A percentile compares a stretch with the other conserved stretches of the same genome.
Evolutionary conservation across 2,888 invertebrate species (phyloP).

Genomic region (Polylopha cassiicola): DNA sequence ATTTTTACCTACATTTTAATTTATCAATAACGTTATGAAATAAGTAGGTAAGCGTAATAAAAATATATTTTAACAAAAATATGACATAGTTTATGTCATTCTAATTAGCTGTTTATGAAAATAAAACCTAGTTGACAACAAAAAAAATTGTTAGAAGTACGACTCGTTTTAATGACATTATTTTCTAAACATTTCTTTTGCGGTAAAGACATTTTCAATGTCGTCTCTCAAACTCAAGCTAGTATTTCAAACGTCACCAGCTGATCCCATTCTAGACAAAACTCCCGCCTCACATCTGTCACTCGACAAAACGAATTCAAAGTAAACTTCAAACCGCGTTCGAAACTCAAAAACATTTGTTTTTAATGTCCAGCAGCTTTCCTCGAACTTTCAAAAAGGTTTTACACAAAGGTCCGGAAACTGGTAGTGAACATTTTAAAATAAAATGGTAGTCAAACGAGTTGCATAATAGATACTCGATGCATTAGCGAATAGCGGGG

Average conservation of each 20-base stretch:
- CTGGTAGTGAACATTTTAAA: slow-evolving; percentile 33
- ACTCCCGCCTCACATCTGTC: slow-evolving; percentile 18
- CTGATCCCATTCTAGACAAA: neutral
- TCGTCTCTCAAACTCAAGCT: neutral
- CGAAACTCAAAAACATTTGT: slow-evolving; percentile 14
- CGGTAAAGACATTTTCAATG: no score
- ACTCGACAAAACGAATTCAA: slow-evolving; percentile 13
- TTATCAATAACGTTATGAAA: no score
- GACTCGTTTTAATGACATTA: no score
- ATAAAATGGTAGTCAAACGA: no score
- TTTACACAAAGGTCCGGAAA: slow-evolving; percentile 45
- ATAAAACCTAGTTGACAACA: no score
- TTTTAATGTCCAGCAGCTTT: slow-evolving; percentile 37
- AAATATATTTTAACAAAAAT: no score
- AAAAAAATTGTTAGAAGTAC: no score
- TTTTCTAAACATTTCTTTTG: no score
- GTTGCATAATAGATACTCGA: slow-evolving; percentile 1
- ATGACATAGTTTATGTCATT: no score
- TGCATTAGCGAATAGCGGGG: neutral
- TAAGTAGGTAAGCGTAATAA: no score
- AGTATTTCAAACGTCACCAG: neutral
- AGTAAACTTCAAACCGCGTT: slow-evolving; percentile 2
- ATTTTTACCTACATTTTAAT: no score
- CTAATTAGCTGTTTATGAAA: no score
- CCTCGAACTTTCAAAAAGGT: slow-evolving; percentile 41